Conservation (phyloP, 2,797 vertebrate genomes). For the Sebastes steindachneri region DNA sequence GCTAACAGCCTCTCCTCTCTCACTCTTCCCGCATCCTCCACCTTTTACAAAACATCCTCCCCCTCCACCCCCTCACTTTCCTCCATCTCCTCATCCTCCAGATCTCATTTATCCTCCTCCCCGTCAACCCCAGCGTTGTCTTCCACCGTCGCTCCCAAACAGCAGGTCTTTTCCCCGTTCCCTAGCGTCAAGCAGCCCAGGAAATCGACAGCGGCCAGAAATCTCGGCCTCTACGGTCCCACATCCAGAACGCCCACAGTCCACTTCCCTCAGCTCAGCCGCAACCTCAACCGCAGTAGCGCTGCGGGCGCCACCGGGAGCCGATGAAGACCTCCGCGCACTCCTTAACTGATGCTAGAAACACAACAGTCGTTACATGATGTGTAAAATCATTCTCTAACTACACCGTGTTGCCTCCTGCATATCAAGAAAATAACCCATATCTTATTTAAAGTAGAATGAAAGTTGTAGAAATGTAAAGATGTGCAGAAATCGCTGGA, state of each 20-base stretch:
- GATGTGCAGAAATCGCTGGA: not conserved
- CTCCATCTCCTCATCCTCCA: conserved; percentile 43
- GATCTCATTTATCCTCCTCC: conserved; percentile 46
- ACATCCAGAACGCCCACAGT: conserved; percentile 92
- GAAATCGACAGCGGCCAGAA: conserved; percentile 92
- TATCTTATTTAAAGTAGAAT: not conserved
- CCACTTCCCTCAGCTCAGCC: conserved; percentile 95
- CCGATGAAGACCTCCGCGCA: conserved; percentile 63
- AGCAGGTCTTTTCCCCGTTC: conserved; percentile 90
- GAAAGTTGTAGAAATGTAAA: conserved; percentile 13
- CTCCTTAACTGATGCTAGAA: not conserved
- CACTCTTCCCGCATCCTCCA: not conserved
- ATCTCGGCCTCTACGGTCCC: conserved; percentile 95
- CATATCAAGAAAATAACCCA: conserved; percentile 22
- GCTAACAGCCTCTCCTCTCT: conserved; percentile 4
- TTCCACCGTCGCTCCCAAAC: conserved; percentile 33
- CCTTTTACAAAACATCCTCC: conserved; percentile 51
- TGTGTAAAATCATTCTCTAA: not conserved
- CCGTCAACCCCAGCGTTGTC: conserved; percentile 41
- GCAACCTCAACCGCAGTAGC: conserved; percentile 83
- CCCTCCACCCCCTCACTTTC: conserved; percentile 66
- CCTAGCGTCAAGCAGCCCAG: conserved; percentile 93
- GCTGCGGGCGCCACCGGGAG: conserved; percentile 83
- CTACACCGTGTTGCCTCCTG: conserved; percentile 65
- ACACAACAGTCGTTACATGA: conserved; percentile 6